Base-by-base conservation (phyloP, 1,140 invertebrate genomes). In the Aphidius gifuensis region DNA sequence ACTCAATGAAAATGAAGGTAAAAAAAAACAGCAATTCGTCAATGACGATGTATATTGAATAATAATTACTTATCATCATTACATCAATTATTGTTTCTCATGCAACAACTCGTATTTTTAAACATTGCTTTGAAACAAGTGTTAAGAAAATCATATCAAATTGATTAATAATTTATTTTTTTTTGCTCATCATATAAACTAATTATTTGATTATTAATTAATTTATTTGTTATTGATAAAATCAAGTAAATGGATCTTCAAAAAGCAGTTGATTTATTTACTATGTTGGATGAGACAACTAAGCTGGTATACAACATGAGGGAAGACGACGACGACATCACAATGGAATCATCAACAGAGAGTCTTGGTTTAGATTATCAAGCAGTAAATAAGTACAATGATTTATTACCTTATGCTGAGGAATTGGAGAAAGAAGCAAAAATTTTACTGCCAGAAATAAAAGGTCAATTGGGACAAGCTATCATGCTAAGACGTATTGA, bases 401-500 rank as follows among this genome's bases (percentile, higher is more conserved):
- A 85, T 72, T 75, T 89, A 47, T 73, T 91, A 45, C 88, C 89
- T 8, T 91, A 90, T 77, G 83, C 83, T 5, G 80, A 83, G 21
- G 73, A 86, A 67, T 70, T 91, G 47, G 87, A 90, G 60, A 78
- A 81, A 16, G 89, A 91, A 76, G 86, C 89, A 2, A 72, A 74
- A 47, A 71, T 67, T 61, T 80, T 87, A 48, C 82, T 90, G 54
- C 65, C 77, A 8, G 82, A 87, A 59, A 89, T 91, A 46, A 91
- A 90, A 76, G 85, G 78, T 56, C 88, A 90, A 78, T 76, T 92
- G 40, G 85, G 83, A 39, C 85, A 84, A 69, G 82, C 87, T 55
- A 81, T 91, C 45, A 82, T 90, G 76, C 76, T 88, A 38, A 79
- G 86, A 21, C 88, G 90, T 78, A 82, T 90, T 71, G 82, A 85